Evolutionary conservation across 2,113 vertebrate genomes (phyloP), one percentile per base, ranked within the genome.

Genomic region (Piaya cayana): DNA sequence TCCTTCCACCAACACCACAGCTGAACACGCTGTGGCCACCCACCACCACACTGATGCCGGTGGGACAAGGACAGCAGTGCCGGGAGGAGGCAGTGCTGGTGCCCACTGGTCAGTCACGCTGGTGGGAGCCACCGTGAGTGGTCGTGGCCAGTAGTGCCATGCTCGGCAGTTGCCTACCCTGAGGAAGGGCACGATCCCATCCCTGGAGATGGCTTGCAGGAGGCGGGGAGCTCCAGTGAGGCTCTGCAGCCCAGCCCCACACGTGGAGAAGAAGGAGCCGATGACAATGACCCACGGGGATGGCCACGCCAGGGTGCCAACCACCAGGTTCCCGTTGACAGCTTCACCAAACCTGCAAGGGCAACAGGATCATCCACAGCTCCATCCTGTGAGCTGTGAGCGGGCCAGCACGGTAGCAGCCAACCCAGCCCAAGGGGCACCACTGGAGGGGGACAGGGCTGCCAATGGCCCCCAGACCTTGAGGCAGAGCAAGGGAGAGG

Each of bases 281-380:
- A 99, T 98, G 95, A 99, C 99, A 26, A 99, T 99, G 90, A 99
- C 99, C 99, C 99, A 99, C 0, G 99, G 99, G 17, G 99, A 99
- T 0, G 99, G 99, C 99, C 99, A 99, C 2, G 99, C 99, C 93
- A 99, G 91, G 0, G 99, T 99, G 72, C 99, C 99, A 26, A 99
- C 99, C 93, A 99, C 99, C 97, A 99, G 96, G 95, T 99, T 99
- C 75, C 99, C 99, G 4, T 99, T 98, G 89, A 99, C 99, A 1
- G 98, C 99, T 96, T 99, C 99, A 22, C 99, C 99, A 39, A 99
- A 99, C 97, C 99, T 99, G 92, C 2, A 15, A n/a, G 90, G 55
- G 63, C 79, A 92, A n/a, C 25, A 5, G 88, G 47, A 62, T 58
- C 30, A 60, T 53, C 56, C 34, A 8, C 2, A 1, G 71, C 53